phyloP scores from a whole-genome alignment of 2,888 invertebrate genomes.

The Gastracanthus pulcherrimus region DNA sequence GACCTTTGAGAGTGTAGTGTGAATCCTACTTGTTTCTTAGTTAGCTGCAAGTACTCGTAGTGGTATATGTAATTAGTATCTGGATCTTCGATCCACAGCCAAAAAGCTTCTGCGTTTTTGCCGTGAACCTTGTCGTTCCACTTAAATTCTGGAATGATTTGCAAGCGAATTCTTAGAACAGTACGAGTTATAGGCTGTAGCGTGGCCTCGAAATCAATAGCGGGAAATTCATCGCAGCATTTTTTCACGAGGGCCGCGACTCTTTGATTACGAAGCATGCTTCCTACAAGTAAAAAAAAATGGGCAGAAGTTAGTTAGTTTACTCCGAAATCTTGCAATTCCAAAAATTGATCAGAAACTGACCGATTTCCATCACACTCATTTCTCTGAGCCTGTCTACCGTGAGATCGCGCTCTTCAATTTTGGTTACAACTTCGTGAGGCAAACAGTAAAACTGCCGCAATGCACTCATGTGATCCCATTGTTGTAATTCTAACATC shows the following conservation, averaged over 20 bases:
- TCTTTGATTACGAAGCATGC: constrained; percentile 86
- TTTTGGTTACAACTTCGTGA: constrained; percentile 88
- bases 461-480: constrained; percentile 92
- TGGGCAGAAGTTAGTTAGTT: too few relatives aligned
- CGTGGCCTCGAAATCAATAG: constrained; percentile 88
- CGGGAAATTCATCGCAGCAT: constrained; percentile 91
- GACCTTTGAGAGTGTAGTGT: too few relatives aligned
- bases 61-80: constrained; percentile 97
- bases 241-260: constrained; percentile 88
- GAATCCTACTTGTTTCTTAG: constrained; percentile 85
- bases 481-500: constrained; percentile 94
- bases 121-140: constrained; percentile 97
- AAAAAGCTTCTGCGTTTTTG: constrained; percentile 92
- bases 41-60: constrained; percentile 92
- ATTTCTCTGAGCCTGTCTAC: constrained; percentile 91
- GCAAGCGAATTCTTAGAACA: constrained; percentile 89
- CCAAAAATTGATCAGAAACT: constrained; percentile 56
- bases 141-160: constrained; percentile 85
- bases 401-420: constrained; percentile 87
- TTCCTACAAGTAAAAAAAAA: constrained; percentile 77
- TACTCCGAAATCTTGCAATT: background rate
- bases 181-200: constrained; percentile 98
- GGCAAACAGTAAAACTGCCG: constrained; percentile 90
- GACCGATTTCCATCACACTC: constrained; percentile 91
- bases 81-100: constrained; percentile 99